Conservation (phyloP, 2,113 vertebrate genomes). For the Chloroceryle aenea region DNA sequence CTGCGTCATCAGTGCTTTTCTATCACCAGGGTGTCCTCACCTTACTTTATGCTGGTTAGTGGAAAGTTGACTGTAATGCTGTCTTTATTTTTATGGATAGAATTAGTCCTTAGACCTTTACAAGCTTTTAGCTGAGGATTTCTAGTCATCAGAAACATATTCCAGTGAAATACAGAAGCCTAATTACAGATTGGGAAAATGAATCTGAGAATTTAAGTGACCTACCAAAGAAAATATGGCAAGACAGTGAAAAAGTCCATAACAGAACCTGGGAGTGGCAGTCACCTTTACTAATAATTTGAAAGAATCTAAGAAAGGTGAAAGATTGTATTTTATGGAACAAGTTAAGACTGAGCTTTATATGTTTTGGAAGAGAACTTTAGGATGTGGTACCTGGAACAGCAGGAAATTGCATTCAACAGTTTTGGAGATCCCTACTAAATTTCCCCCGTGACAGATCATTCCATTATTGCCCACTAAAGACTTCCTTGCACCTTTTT, state of each 20-base stretch:
- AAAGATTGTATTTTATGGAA: neutral
- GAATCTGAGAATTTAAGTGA: neutral
- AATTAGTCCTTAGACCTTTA: neutral
- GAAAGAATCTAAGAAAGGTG: neutral
- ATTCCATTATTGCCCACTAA: neutral
- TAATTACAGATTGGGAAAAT: neutral
- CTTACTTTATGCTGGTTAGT: neutral
- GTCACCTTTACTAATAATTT: neutral
- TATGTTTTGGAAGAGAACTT: neutral
- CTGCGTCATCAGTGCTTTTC: neutral
- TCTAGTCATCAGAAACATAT: neutral
- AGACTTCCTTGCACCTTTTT: slow-evolving; percentile 2
- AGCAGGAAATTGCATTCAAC: slow-evolving; percentile 24
- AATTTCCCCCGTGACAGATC: slow-evolving; percentile 8
- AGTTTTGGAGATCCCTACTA: neutral
- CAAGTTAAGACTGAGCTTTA: neutral
- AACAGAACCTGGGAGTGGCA: neutral
- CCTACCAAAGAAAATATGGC: neutral
- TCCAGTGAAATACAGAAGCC: neutral
- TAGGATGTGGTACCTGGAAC: neutral
- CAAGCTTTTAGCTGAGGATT: neutral
- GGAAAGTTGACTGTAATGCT: neutral
- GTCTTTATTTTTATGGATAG: neutral
- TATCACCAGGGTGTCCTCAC: neutral
- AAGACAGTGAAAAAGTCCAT: neutral